phyloP scores from a whole-genome alignment of 1,140 invertebrate genomes.

The Cyclargus thomasi region DNA sequence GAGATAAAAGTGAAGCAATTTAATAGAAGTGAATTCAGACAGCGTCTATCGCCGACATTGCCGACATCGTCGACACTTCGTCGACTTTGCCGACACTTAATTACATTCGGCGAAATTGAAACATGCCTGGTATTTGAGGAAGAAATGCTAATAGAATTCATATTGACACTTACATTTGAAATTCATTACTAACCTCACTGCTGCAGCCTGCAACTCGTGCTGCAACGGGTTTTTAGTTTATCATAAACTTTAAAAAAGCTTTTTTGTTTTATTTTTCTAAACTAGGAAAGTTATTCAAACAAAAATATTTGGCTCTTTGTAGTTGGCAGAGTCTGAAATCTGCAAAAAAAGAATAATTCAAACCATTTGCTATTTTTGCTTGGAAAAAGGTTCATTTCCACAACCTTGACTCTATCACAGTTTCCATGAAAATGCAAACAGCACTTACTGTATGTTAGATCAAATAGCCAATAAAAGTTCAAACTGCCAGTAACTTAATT shows the following conservation, averaged over 20 bases:
- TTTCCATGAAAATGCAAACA: neutral
- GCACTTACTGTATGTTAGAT: constrained; percentile 2
- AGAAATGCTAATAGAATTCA: constrained; percentile 40
- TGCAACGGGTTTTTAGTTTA: too few relatives aligned
- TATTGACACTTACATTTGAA: constrained; percentile 14
- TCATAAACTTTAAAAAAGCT: too few relatives aligned
- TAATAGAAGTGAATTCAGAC: constrained; percentile 52
- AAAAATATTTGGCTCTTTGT: too few relatives aligned
- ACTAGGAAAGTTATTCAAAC: too few relatives aligned
- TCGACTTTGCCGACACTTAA: constrained; percentile 50
- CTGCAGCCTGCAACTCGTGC: too few relatives aligned
- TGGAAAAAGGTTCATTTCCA: too few relatives aligned
- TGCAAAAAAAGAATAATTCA: too few relatives aligned
- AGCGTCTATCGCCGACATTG: constrained; percentile 32
- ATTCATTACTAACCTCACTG: neutral
- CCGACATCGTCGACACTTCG: constrained; percentile 44
- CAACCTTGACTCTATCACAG: too few relatives aligned
- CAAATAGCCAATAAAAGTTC: constrained; percentile 19
- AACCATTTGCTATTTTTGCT: too few relatives aligned
- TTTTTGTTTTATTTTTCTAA: too few relatives aligned
- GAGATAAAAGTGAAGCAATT: constrained; percentile 57
- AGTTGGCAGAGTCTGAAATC: too few relatives aligned
- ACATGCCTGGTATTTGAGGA: constrained; percentile 23
- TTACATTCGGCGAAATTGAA: constrained; percentile 61
- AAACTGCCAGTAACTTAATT: constrained; percentile 40